Evolutionary conservation across 1,140 invertebrate species (phyloP).

Genomic region (Drosophila erecta): DNA sequence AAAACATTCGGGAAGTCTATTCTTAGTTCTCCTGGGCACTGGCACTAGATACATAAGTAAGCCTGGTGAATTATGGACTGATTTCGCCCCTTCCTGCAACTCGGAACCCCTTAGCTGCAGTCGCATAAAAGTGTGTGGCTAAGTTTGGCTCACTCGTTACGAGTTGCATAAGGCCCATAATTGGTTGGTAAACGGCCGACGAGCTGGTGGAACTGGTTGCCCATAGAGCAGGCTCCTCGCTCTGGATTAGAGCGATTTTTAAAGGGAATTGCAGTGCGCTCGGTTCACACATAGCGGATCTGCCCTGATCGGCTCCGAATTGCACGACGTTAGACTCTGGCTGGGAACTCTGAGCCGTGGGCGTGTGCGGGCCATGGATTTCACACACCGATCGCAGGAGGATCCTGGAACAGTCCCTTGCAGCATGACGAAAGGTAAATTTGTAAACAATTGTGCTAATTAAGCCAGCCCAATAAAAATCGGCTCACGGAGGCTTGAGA

Average conservation of each 20-base stretch:
- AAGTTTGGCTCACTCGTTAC: background rate
- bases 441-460: slow-evolving; percentile 84
- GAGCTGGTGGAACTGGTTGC: slow-evolving; percentile 2
- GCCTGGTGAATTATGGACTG: too few species aligned
- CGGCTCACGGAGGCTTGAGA: slow-evolving; percentile 54
- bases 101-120: too few species aligned
- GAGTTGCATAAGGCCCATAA: slow-evolving; percentile 55
- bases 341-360: slow-evolving; percentile 49
- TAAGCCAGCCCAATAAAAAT: slow-evolving; percentile 82
- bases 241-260: slow-evolving; percentile 79
- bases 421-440: slow-evolving; percentile 82
- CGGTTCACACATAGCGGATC: slow-evolving; percentile 54
- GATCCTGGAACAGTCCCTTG: background rate
- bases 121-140: background rate
- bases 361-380: slow-evolving; percentile 72
- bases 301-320: slow-evolving; percentile 1
- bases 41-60: too few species aligned
- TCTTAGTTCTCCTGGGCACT: too few species aligned
- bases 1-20: background rate
- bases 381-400: slow-evolving; percentile 33
- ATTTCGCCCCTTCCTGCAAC: too few species aligned
- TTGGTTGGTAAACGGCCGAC: slow-evolving; percentile 18
- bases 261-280: slow-evolving; percentile 68
- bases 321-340: background rate
- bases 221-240: slow-evolving; percentile 2